phyloP scores from a whole-genome alignment of 2,888 invertebrate genomes.

The Podabrus alpinus region DNA sequence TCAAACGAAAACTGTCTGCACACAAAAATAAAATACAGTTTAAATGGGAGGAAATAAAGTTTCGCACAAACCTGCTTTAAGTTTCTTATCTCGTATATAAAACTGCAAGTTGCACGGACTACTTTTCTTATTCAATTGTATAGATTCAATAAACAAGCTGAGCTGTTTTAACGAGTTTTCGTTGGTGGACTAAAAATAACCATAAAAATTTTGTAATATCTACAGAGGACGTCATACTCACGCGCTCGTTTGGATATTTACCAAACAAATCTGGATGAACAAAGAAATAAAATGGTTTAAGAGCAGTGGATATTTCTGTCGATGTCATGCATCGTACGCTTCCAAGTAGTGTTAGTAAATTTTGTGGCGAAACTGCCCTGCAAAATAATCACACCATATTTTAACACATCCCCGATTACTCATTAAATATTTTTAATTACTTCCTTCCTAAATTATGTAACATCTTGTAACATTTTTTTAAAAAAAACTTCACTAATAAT shows the following conservation, averaged over 20 bases:
- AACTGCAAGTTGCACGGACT: slow-evolving; percentile 73
- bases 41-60: not conserved
- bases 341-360: not conserved
- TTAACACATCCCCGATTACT: not conserved
- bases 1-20: slow-evolving; percentile 71
- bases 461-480: slow-evolving; percentile 5
- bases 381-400: not conserved
- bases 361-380: slow-evolving; percentile 9
- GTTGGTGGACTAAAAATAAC: slow-evolving; percentile 71
- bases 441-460: slow-evolving; percentile 13
- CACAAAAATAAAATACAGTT: slow-evolving; percentile 31
- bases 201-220: not conserved
- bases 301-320: slow-evolving; percentile 85
- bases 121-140: slow-evolving; percentile 68
- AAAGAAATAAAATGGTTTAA: slow-evolving; percentile 92
- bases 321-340: slow-evolving; percentile 60
- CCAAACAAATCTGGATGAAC: slow-evolving; percentile 97
- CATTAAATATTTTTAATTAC: not conserved
- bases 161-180: slow-evolving; percentile 88
- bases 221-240: slow-evolving; percentile 49
- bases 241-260: slow-evolving; percentile 86
- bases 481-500: not conserved
- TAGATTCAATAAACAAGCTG: slow-evolving; percentile 81
- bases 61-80: slow-evolving; percentile 37
- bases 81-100: slow-evolving; percentile 71